Base-by-base conservation (phyloP, 2,797 vertebrate genomes). In the Orestias chungarensis region DNA sequence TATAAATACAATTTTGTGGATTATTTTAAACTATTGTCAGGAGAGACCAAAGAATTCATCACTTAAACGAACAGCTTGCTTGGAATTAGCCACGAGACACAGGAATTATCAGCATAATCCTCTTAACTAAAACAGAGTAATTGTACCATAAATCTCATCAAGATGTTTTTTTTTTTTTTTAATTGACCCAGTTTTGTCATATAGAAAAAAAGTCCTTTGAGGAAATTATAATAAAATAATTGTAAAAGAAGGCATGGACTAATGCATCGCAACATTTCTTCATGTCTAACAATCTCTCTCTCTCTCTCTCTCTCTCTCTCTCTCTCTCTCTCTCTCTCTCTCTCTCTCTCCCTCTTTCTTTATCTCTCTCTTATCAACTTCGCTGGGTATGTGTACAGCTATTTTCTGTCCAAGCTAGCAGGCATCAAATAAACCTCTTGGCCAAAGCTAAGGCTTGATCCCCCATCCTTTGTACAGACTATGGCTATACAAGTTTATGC, bases 351-450 rank as follows among this genome's bases (percentile, higher is more conserved):
- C 1, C 7, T 49, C 20, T 49, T 49, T 49, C 18, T 23, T 49
- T 23, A 49, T 49, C 20, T 49, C 20, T 50, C 23, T 49, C 50
- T 9, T 33, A 9, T 74, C 29, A 35, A 18, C 29, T 73, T 33
- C 50, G 31, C 33, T 38, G 49, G 55, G 66, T 71, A 49, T 42
- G 27, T 73, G 59, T 5, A 0, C 47, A 70, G 43, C 76, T 73
- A 66, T 76, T 82, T 82, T 74, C 57, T 81, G 72, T 73, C 78
- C 64, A 8, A 44, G 40, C 66, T 50, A 27, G 8, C 44, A 76
- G 67, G 31, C 66, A 78, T 87, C 71, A 84, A 83, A 83, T 69
- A 83, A 79, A 83, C 18, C n/a, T n/a, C n/a, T n/a, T n/a, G n/a
- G n/a, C n/a, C n/a, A n/a, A n/a, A n/a, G n/a, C n/a, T n/a, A n/a